Evolutionary conservation across 2,888 invertebrate genomes (phyloP).

Genomic region (Drosophila merina): DNA sequence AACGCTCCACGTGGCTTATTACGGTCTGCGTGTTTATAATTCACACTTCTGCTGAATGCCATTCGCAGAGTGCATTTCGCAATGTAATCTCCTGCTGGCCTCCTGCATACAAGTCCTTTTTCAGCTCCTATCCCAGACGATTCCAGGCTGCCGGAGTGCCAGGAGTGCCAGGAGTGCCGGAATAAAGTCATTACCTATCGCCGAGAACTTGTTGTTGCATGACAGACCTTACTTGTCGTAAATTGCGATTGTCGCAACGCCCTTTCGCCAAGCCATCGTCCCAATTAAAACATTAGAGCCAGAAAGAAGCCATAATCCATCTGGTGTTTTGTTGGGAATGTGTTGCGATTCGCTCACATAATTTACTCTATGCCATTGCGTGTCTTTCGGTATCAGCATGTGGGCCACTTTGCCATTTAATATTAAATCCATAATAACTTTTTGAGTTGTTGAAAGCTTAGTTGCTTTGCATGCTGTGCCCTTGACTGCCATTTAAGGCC

Average conservation of each 20-base stretch:
- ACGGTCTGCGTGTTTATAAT: conserved; percentile 74
- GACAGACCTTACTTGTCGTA: conserved; percentile 44
- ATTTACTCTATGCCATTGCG: conserved; percentile 24
- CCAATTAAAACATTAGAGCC: conserved; percentile 29
- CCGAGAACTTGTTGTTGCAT: conserved; percentile 51
- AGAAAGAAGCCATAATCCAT: conserved; percentile 16
- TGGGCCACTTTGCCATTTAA: conserved; percentile 29
- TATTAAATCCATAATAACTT: conserved; percentile 53
- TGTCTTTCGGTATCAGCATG: conserved; percentile 20
- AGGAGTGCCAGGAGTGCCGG: conserved; percentile 13
- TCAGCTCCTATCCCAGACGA: background rate
- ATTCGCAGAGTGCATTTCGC: conserved; percentile 45
- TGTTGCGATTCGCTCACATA: conserved; percentile 35
- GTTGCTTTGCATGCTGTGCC: conserved; percentile 60
- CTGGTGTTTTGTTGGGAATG: conserved; percentile 17
- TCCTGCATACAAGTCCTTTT: background rate
- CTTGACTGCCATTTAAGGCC: conserved; percentile 20
- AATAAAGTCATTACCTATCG: conserved; percentile 72
- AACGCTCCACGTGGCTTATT: conserved; percentile 58
- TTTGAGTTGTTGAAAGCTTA: conserved; percentile 72
- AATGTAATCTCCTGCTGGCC: conserved; percentile 28
- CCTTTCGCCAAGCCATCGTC: background rate
- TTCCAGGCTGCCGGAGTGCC: too few species aligned
- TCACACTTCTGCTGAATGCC: conserved; percentile 68
- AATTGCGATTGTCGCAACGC: conserved; percentile 10